These are phyloP conservation scores for Oenanthe oenanthe DNA, from an alignment of 2,113 vertebrate species.

Conservation along the genomic window DNA sequence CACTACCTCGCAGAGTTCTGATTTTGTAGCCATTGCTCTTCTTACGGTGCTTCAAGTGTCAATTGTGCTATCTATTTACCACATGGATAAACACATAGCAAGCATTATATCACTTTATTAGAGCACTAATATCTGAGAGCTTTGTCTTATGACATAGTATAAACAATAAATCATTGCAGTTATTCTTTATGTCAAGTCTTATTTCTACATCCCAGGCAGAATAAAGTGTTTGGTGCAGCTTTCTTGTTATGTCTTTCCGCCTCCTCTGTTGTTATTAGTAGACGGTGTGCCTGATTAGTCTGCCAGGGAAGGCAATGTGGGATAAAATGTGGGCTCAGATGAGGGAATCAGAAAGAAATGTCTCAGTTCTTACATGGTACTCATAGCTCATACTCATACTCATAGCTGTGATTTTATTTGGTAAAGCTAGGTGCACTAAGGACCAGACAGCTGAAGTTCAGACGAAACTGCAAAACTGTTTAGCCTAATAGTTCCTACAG, in stretches of 20 bases:
- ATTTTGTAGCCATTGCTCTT: background rate
- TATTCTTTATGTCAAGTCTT: constrained; percentile 39
- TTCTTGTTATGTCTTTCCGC: background rate
- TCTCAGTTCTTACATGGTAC: background rate
- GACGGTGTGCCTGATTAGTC: background rate
- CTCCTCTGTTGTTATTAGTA: constrained; percentile 31
- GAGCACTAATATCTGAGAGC: background rate
- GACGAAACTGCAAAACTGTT: background rate
- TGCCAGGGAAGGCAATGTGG: background rate
- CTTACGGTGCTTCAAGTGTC: background rate
- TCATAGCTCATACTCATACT: background rate
- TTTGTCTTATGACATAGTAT: constrained; percentile 21
- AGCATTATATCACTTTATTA: constrained; percentile 57
- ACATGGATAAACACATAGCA: constrained; percentile 47
- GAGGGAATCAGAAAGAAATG: background rate
- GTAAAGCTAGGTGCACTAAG: background rate
- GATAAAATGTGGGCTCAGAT: background rate
- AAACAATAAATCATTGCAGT: constrained; percentile 56
- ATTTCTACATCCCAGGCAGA: constrained; percentile 26
- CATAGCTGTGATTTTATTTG: background rate
- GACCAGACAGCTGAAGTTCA: background rate
- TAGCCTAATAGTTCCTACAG: background rate
- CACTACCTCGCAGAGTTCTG: background rate
- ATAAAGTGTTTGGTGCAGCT: background rate
- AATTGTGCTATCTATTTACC: constrained; percentile 44